These are phyloP conservation scores for Sinocyclocheilus anophthalmus DNA, from an alignment of 2,113 vertebrate genomes.

Conservation along the genomic window DNA sequence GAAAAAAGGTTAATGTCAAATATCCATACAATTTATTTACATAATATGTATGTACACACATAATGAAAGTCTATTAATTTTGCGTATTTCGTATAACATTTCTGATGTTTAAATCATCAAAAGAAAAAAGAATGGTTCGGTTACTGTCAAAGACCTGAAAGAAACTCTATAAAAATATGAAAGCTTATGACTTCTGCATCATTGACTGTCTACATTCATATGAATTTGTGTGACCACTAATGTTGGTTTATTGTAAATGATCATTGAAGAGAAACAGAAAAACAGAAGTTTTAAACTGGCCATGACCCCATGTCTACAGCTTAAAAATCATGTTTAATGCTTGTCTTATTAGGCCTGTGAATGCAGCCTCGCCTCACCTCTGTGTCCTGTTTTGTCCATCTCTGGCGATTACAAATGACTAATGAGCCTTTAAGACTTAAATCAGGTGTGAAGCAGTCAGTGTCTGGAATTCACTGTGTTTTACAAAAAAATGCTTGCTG, in stretches of 20 bases:
- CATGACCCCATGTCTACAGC: constrained; percentile 70
- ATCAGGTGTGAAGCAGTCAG: constrained; percentile 47
- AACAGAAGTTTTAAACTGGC: constrained; percentile 70
- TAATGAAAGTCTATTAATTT: background rate
- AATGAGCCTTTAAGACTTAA: constrained; percentile 44
- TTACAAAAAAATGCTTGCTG: constrained; percentile 16
- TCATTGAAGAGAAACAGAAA: constrained; percentile 23
- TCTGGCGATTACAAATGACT: constrained; percentile 60
- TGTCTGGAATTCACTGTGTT: constrained; percentile 45
- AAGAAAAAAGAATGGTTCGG: background rate
- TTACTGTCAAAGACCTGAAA: background rate
- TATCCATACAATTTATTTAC: background rate
- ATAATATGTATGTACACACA: background rate
- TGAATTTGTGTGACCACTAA: background rate
- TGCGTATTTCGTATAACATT: background rate
- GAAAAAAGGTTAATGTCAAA: background rate
- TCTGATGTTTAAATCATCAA: background rate
- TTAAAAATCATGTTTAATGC: constrained; percentile 67
- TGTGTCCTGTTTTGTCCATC: constrained; percentile 54
- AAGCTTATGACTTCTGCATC: background rate
- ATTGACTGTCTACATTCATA: background rate
- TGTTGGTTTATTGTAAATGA: constrained; percentile 32
- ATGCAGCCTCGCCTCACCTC: constrained; percentile 42
- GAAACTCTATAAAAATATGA: background rate
- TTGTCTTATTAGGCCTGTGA: constrained; percentile 69